Evolutionary conservation across 2,797 vertebrate genomes (phyloP).

Genomic region (Mus spretus): DNA sequence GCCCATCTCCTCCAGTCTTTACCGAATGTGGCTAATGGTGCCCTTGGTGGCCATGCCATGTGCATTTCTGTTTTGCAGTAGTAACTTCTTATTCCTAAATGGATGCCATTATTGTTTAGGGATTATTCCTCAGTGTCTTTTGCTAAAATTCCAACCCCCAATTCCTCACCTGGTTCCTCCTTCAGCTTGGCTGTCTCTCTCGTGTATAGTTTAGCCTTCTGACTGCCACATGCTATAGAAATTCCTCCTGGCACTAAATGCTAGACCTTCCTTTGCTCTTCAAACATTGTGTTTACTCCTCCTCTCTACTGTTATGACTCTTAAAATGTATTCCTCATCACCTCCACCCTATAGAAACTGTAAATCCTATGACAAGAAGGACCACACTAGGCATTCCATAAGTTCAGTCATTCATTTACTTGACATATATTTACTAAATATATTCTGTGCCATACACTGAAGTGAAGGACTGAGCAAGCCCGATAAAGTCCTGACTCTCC

Average conservation of each 20-base stretch:
- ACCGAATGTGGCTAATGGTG: background rate
- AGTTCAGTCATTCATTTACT: background rate
- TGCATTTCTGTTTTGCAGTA: background rate
- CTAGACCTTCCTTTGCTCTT: background rate
- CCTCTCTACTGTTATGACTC: background rate
- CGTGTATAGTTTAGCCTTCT: background rate
- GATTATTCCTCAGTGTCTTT: background rate
- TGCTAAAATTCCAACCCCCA: no score
- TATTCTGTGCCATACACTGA: background rate
- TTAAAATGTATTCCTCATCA: background rate
- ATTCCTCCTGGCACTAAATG: no score
- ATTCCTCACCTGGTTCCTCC: background rate
- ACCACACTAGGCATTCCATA: background rate
- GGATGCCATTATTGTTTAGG: background rate
- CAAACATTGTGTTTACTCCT: background rate
- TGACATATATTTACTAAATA: conserved; percentile 4
- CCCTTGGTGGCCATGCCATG: background rate
- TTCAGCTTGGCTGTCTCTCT: background rate
- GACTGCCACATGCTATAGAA: background rate
- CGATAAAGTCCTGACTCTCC: background rate
- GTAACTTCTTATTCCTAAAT: background rate
- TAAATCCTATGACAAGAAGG: background rate
- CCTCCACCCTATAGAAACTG: background rate
- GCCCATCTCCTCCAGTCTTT: background rate
- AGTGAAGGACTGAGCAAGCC: background rate